phyloP scores from a whole-genome alignment of 2,888 invertebrate genomes.

The Hydrotaea cyrtoneurina region DNA sequence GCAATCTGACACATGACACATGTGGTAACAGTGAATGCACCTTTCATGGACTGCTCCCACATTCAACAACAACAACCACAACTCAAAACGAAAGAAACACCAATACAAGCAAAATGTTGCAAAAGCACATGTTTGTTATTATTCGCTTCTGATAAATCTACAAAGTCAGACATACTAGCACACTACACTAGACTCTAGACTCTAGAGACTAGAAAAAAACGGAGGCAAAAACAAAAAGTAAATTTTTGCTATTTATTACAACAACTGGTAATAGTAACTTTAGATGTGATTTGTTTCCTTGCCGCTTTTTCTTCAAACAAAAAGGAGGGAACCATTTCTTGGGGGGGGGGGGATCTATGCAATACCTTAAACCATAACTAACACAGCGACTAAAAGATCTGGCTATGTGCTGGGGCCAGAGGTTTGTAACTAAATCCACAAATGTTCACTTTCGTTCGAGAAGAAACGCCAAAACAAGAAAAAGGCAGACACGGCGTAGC shows the following conservation, averaged over 20 bases:
- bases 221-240: not conserved
- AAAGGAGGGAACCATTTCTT: not conserved
- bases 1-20: conserved; percentile 18
- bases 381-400: not conserved
- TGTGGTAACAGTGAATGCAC: conserved; percentile 36
- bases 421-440: not conserved
- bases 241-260: not conserved
- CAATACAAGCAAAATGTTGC: not conserved
- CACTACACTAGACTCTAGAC: not conserved
- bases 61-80: conserved; percentile 8
- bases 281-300: not conserved
- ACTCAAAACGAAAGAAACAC: not conserved
- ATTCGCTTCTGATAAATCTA: not conserved
- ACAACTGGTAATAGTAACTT: not conserved
- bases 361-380: not conserved
- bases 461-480: not conserved
- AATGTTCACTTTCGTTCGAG: not conserved
- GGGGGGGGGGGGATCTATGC: not conserved
- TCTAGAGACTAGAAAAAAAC: not conserved
- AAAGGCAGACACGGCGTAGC: not conserved
- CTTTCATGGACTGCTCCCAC: conserved; percentile 61
- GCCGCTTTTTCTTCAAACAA: not conserved
- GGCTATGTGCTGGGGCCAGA: not conserved
- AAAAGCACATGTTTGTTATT: not conserved
- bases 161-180: not conserved